Evolutionary conservation across 2,113 vertebrate genomes (phyloP).

Genomic region (Zingel zingel): DNA sequence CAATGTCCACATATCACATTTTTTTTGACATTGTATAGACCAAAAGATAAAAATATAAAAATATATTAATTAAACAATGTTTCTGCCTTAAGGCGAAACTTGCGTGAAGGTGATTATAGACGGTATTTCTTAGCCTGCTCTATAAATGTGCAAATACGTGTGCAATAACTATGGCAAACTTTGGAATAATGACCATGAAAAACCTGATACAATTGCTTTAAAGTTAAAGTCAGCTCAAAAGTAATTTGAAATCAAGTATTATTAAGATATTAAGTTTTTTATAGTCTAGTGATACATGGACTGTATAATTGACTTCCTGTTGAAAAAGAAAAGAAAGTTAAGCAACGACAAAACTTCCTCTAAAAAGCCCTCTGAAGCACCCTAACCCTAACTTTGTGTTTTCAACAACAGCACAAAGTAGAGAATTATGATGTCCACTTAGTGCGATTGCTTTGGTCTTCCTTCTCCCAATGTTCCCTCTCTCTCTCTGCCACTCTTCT

Average conservation of each 20-base stretch:
- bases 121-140: background rate
- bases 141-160: constrained; percentile 1
- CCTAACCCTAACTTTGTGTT: background rate
- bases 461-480: constrained; percentile 1
- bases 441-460: constrained; percentile 9
- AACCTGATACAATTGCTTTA: background rate
- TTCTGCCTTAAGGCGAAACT: background rate
- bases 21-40: background rate
- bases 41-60: background rate
- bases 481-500: constrained; percentile 8
- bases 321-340: background rate
- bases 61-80: background rate
- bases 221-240: background rate
- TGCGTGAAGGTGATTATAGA: background rate
- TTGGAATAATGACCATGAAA: constrained; percentile 13
- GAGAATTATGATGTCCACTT: background rate
- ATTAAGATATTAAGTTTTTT: background rate
- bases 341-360: background rate
- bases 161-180: constrained; percentile 14
- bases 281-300: background rate
- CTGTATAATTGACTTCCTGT: background rate
- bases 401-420: background rate
- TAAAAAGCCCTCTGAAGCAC: background rate
- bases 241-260: background rate
- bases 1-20: background rate